These are phyloP conservation scores for Morinoia aosen DNA, from an alignment of 2,888 invertebrate genomes.

Conservation along the genomic window DNA sequence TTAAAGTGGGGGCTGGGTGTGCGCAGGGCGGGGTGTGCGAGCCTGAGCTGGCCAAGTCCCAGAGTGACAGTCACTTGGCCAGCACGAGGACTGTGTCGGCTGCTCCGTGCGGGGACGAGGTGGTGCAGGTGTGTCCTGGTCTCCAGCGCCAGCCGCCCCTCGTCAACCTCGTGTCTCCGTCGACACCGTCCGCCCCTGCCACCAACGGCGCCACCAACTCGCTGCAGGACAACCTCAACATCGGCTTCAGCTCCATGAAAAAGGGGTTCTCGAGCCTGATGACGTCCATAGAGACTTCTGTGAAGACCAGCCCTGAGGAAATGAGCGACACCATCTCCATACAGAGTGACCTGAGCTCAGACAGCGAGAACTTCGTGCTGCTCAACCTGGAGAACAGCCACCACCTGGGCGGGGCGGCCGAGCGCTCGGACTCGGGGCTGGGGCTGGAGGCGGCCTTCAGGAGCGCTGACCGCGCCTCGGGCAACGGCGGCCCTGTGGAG, in stretches of 20 bases:
- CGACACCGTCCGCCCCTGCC: slow-evolving; percentile 8
- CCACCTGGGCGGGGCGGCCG: slow-evolving; percentile 53
- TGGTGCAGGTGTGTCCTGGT: no score
- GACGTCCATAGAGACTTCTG: slow-evolving; percentile 87
- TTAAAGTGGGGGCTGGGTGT: slow-evolving; percentile 54
- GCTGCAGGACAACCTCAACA: slow-evolving; percentile 49
- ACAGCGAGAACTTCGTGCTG: slow-evolving; percentile 72
- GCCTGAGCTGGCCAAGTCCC: slow-evolving; percentile 67
- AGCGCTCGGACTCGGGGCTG: slow-evolving; percentile 60
- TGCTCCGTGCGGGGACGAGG: slow-evolving; percentile 45
- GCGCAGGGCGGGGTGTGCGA: slow-evolving; percentile 51
- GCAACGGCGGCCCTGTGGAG: slow-evolving; percentile 58
- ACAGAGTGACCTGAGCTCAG: slow-evolving; percentile 87
- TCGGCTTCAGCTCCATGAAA: slow-evolving; percentile 75
- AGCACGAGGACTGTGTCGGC: slow-evolving; percentile 57
- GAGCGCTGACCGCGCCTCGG: slow-evolving; percentile 52
- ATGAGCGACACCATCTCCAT: slow-evolving; percentile 81
- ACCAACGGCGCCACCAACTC: slow-evolving; percentile 21
- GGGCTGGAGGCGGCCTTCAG: slow-evolving; percentile 62
- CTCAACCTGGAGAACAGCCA: slow-evolving; percentile 63
- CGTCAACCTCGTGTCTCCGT: slow-evolving; percentile 47
- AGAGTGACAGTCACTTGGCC: slow-evolving; percentile 68
- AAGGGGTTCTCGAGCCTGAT: slow-evolving; percentile 87
- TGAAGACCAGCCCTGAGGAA: slow-evolving; percentile 77
- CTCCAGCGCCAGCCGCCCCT: neutral